A percentile compares a stretch with the other conserved stretches of the same genome.
Evolutionary conservation across 2,797 vertebrate species (phyloP).

Genomic region (Fratercula arctica): DNA sequence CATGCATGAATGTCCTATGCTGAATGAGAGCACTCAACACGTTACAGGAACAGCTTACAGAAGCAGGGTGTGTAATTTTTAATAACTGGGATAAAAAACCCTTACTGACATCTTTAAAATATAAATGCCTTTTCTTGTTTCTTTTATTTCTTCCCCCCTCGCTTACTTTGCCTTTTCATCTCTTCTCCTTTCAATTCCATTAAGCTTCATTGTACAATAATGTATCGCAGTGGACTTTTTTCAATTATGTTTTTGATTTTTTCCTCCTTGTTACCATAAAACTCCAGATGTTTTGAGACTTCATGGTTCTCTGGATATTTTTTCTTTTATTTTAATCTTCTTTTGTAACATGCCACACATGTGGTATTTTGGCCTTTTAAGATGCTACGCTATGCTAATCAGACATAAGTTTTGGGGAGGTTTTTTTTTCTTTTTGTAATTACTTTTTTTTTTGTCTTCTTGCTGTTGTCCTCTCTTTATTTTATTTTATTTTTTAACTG

Average conservation of each 20-base stretch:
- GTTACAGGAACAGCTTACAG: conserved; percentile 27
- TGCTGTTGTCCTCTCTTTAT: neutral
- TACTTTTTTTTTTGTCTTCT: neutral
- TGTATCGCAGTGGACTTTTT: conserved; percentile 75
- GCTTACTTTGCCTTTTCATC: conserved; percentile 67
- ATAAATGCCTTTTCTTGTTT: conserved; percentile 55
- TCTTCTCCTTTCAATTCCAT: conserved; percentile 64
- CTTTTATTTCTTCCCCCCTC: conserved; percentile 3
- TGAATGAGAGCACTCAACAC: conserved; percentile 47
- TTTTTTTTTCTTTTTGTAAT: neutral
- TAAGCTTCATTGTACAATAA: conserved; percentile 68
- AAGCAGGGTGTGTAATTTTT: conserved; percentile 63
- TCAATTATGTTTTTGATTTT: conserved; percentile 77
- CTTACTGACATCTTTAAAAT: conserved; percentile 57
- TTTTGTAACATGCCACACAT: conserved; percentile 77
- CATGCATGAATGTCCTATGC: neutral
- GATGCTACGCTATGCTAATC: conserved; percentile 55
- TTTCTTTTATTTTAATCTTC: conserved; percentile 80
- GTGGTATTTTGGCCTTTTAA: conserved; percentile 74
- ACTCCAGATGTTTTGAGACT: conserved; percentile 80
- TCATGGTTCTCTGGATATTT: conserved; percentile 80
- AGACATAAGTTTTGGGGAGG: neutral
- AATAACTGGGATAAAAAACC: conserved; percentile 41
- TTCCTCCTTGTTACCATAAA: conserved; percentile 77
- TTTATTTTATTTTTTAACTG: neutral